A percentile compares a stretch with the other conserved stretches of the same genome.
phyloP scores from a whole-genome alignment of 1,140 invertebrate genomes.

The Apis cerana region DNA sequence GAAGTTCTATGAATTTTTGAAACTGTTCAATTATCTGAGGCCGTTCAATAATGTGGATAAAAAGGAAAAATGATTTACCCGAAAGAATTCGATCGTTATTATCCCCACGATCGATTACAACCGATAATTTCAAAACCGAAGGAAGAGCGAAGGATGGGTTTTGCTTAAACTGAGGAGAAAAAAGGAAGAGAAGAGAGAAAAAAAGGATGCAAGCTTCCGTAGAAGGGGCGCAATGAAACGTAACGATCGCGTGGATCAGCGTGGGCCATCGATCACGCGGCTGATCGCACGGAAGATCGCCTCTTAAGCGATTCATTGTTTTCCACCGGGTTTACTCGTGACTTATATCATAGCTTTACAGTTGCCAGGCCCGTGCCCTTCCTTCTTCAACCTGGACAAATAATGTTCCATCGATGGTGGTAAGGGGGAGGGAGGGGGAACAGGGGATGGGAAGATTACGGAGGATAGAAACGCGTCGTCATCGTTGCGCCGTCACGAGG shows the following conservation, averaged over 20 bases:
- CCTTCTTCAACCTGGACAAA: constrained; percentile 39
- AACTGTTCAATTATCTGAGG: too few relatives aligned
- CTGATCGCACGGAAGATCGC: constrained; percentile 49
- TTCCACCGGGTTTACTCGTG: constrained; percentile 41
- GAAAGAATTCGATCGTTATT: not conserved
- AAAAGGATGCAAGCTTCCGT: constrained; percentile 35
- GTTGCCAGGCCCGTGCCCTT: constrained; percentile 9
- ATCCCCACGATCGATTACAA: not conserved
- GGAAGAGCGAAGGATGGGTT: not conserved
- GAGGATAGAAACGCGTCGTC: not conserved
- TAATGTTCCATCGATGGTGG: not conserved
- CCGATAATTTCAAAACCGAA: not conserved
- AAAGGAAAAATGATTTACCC: not conserved
- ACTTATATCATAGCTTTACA: constrained; percentile 33
- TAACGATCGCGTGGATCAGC: constrained; percentile 39
- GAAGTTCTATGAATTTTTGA: too few relatives aligned
- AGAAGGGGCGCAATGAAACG: constrained; percentile 42
- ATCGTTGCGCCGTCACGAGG: not conserved
- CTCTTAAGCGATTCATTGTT: constrained; percentile 52
- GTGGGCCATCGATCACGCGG: constrained; percentile 38
- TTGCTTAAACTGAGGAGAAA: not conserved
- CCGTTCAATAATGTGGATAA: too few relatives aligned
- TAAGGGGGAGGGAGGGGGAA: not conserved
- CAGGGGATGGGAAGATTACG: too few relatives aligned
- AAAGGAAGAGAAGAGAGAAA: not conserved